Conservation (phyloP, 30 jellyfish, hydroid and myxozoan species). For the Sanderia malayensis region DNA sequence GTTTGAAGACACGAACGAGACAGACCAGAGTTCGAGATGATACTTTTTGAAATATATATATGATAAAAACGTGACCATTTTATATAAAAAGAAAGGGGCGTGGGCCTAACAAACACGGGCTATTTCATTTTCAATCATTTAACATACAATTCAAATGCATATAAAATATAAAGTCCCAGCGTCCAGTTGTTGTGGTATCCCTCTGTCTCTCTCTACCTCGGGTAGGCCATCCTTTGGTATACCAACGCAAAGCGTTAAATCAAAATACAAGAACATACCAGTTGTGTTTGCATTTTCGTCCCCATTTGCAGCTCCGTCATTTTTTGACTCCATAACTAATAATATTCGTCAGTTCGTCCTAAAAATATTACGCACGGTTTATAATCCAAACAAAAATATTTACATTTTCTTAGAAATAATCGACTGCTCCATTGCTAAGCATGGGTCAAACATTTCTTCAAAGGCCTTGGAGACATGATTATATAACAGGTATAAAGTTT, state of each 20-base stretch:
- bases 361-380: not conserved
- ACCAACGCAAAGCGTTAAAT: not conserved
- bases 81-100: too few relatives aligned
- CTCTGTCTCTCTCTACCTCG: not conserved
- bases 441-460: conserved; percentile 8
- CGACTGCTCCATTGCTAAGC: conserved; percentile 14
- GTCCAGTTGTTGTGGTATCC: not conserved
- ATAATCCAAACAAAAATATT: not conserved
- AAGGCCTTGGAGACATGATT: not conserved
- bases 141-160: not conserved
- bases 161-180: not conserved
- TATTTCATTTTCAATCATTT: too few relatives aligned
- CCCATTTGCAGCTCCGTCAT: conserved; percentile 34
- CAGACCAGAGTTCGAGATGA: too few relatives aligned
- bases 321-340: conserved; percentile 45
- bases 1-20: too few relatives aligned
- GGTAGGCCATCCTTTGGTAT: not conserved
- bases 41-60: too few relatives aligned
- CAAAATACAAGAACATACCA: conserved; percentile 21
- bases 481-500: not conserved
- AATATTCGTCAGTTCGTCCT: not conserved
- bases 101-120: too few relatives aligned
- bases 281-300: conserved; percentile 49
- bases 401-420: not conserved
- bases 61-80: too few relatives aligned